Percentiles rank a stretch among this genome's conserved stretches.
Conservation (phyloP, 35 echinoderm and acorn worm species). For the Ophiothrix spiculata region DNA sequence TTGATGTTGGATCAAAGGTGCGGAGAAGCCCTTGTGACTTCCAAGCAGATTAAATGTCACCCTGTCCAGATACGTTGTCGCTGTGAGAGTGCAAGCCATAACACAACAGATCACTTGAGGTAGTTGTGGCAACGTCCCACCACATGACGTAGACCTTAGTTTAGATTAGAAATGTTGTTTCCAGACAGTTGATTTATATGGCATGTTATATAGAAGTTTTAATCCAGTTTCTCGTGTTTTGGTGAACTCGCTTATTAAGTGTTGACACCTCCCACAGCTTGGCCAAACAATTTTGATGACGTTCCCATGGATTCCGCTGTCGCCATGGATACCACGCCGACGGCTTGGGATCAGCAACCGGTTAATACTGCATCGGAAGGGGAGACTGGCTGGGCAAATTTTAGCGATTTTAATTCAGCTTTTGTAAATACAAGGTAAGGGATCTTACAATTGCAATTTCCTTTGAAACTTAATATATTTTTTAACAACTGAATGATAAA, state of each 20-base stretch:
- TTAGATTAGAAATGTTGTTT: not conserved
- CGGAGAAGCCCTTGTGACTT: no score
- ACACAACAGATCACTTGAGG: no score
- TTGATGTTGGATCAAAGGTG: no score
- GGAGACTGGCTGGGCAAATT: conserved; percentile 91
- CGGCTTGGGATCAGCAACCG: conserved; percentile 48
- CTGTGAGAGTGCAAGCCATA: no score
- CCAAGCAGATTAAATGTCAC: no score
- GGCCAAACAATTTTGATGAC: conserved; percentile 81
- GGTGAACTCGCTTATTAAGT: not conserved
- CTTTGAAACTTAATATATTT: no score
- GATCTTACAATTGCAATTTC: no score
- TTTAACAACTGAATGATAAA: no score
- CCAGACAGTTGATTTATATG: not conserved
- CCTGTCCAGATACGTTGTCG: no score
- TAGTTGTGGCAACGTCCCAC: no score
- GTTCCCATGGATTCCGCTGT: conserved; percentile 70
- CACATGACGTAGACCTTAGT: no score
- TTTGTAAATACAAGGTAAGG: conserved; percentile 53
- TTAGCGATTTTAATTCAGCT: conserved; percentile 78
- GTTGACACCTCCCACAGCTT: conserved; percentile 30
- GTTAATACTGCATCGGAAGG: conserved; percentile 19
- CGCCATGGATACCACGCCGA: conserved; percentile 91
- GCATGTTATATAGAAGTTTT: not conserved
- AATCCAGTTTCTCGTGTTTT: not conserved